Conservation (phyloP, 2,888 invertebrate species). For the Sarcophaga variegata region DNA sequence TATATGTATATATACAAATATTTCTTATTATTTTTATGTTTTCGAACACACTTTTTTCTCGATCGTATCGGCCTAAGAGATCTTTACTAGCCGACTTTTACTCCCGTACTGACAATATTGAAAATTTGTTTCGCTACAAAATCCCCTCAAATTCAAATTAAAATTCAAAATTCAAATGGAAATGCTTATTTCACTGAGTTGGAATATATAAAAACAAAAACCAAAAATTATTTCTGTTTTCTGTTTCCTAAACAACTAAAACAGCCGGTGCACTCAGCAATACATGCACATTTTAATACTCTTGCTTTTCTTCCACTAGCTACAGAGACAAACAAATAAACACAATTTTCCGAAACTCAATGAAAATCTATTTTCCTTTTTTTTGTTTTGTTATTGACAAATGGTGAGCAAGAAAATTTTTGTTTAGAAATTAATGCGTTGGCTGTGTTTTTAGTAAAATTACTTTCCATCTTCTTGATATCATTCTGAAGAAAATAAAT, state of each 20-base stretch:
- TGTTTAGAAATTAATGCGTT: conserved; percentile 38
- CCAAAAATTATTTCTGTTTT: conserved; percentile 8
- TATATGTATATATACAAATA: conserved; percentile 14
- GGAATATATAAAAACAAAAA: conserved; percentile 27
- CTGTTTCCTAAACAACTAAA: conserved; percentile 4
- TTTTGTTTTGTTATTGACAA: background rate
- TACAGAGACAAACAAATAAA: background rate
- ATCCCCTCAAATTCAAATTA: conserved; percentile 18
- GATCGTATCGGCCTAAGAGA: conserved; percentile 34
- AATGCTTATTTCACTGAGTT: conserved; percentile 36
- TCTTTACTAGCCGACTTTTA: conserved; percentile 60
- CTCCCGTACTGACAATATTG: conserved; percentile 55
- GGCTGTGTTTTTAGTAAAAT: conserved; percentile 31
- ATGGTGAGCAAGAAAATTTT: background rate
- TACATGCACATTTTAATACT: conserved; percentile 12
- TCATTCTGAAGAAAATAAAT: background rate
- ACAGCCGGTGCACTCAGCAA: conserved; percentile 61
- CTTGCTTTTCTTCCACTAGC: background rate
- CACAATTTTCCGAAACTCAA: conserved; percentile 21
- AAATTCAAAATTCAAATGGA: conserved; percentile 7
- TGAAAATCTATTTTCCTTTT: background rate
- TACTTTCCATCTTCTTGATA: background rate
- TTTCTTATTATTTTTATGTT: conserved; percentile 23
- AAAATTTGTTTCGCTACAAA: conserved; percentile 53
- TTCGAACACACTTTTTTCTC: background rate